These are phyloP conservation scores for Phaedon cochleariae DNA, from an alignment of 2,888 invertebrate species.

Conservation along the genomic window DNA sequence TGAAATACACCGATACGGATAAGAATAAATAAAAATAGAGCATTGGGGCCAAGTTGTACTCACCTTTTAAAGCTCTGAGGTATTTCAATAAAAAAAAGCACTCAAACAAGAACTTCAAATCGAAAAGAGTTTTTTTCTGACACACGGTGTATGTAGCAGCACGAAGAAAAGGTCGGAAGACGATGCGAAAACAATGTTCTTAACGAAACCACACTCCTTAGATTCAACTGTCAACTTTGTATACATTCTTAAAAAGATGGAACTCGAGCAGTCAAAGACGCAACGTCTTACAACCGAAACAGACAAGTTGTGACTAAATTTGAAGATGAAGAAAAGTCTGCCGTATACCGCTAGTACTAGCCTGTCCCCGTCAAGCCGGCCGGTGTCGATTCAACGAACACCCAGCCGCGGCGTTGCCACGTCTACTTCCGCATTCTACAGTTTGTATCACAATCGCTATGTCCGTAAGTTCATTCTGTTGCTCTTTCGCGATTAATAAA, in stretches of 20 bases:
- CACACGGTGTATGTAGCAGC: slow-evolving; percentile 61
- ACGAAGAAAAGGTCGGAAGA: slow-evolving; percentile 57
- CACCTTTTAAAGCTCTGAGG: slow-evolving; percentile 55
- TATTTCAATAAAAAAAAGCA: slow-evolving; percentile 55
- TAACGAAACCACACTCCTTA: slow-evolving; percentile 61
- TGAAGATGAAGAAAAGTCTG: slow-evolving; percentile 31
- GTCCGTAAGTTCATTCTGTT: not conserved
- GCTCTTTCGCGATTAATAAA: not conserved
- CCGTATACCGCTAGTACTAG: slow-evolving; percentile 19
- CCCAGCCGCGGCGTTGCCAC: slow-evolving; percentile 26
- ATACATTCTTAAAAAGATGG: slow-evolving; percentile 58
- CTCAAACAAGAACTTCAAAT: slow-evolving; percentile 41
- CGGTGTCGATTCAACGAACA: slow-evolving; percentile 24
- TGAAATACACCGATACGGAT: not conserved
- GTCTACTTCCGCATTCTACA: slow-evolving; percentile 7
- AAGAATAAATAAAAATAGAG: not conserved
- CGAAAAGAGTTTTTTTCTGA: slow-evolving; percentile 59
- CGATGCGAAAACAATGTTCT: slow-evolving; percentile 55
- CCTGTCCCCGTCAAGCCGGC: too few species aligned
- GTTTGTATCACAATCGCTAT: too few species aligned
- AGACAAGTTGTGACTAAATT: slow-evolving; percentile 55
- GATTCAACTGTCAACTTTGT: slow-evolving; percentile 60
- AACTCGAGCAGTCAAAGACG: slow-evolving; percentile 46
- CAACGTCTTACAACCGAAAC: slow-evolving; percentile 54
- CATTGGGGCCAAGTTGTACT: slow-evolving; percentile 32